phyloP scores from a whole-genome alignment of 2,888 invertebrate genomes.

The Omphaloscelis lunosa region DNA sequence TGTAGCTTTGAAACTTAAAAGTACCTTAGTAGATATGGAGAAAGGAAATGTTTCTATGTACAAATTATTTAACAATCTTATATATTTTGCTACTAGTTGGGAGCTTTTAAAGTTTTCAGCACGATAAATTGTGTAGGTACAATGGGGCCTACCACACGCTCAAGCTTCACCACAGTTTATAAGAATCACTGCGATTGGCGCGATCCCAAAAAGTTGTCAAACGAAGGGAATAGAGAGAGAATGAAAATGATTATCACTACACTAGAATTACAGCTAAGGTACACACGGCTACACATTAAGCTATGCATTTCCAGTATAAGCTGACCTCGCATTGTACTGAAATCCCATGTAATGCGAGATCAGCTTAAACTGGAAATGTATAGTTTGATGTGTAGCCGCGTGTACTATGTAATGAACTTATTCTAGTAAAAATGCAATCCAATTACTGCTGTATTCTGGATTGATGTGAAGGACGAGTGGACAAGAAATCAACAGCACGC shows the following conservation, averaged over 20 bases:
- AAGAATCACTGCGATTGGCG: neutral
- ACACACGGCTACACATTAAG: no score
- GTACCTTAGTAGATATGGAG: neutral
- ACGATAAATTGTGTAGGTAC: neutral
- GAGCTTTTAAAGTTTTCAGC: neutral
- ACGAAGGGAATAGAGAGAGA: neutral
- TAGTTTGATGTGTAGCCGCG: no score
- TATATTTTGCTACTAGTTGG: neutral
- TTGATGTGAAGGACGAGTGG: neutral
- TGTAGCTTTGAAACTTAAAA: neutral
- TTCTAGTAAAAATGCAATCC: neutral
- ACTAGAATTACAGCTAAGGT: neutral
- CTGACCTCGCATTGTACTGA: no score
- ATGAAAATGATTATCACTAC: neutral
- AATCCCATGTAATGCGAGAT: no score
- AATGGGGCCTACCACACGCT: no score
- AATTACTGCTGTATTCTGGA: neutral
- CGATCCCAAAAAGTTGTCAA: conserved; percentile 13
- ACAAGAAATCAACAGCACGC: neutral
- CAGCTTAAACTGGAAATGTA: no score
- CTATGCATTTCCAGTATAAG: no score
- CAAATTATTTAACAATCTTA: neutral
- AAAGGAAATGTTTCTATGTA: neutral
- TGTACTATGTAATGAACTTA: no score
- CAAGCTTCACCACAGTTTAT: no score